These are phyloP conservation scores for Cebidichthys violaceus DNA, from an alignment of 2,113 vertebrate genomes.

Conservation along the genomic window DNA sequence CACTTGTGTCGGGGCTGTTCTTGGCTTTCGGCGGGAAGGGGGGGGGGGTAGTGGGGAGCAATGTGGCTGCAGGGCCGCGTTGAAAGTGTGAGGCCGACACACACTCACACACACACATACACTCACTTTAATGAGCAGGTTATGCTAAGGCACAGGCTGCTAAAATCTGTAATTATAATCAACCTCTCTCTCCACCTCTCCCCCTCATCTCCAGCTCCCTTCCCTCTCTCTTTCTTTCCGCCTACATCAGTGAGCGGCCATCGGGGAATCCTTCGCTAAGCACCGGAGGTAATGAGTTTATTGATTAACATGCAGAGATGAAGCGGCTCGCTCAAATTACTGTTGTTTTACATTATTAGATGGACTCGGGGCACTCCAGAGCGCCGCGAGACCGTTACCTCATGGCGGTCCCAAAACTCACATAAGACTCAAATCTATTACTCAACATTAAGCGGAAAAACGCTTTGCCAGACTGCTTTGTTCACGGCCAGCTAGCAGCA, in stretches of 20 bases:
- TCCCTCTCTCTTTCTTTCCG: constrained; percentile 54
- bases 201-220: constrained; percentile 51
- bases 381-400: constrained; percentile 62
- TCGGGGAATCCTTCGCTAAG: constrained; percentile 80
- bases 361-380: constrained; percentile 67
- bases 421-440: constrained; percentile 39
- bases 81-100: constrained; percentile 46
- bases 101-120: constrained; percentile 46
- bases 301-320: constrained; percentile 81
- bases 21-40: constrained; percentile 66
- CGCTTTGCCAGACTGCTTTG: constrained; percentile 23
- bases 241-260: constrained; percentile 73
- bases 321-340: constrained; percentile 75
- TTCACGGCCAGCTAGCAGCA: background rate
- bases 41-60: constrained; percentile 71
- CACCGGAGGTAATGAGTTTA: constrained; percentile 80
- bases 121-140: constrained; percentile 84
- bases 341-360: constrained; percentile 82
- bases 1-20: constrained; percentile 79
- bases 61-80: constrained; percentile 71
- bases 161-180: constrained; percentile 88
- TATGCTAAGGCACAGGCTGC: constrained; percentile 84
- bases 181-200: constrained; percentile 75
- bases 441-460: constrained; percentile 36
- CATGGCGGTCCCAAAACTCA: constrained; percentile 62